phyloP scores from a whole-genome alignment of 2,113 vertebrate species.

The Rattus norvegicus region GRCr8 NC_086020.1:175010001-175010500 shows the following conservation, averaged over 20 bases:
- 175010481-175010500: too few relatives aligned
- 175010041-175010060: neutral
- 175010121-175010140: neutral
- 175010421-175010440: neutral
- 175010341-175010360: neutral
- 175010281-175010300: neutral
- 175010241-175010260: neutral
- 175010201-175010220: neutral
- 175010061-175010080: neutral
- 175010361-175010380: neutral
- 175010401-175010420: neutral
- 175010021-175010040: too few relatives aligned
- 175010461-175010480: too few relatives aligned
- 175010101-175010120: neutral
- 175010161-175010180: neutral
- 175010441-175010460: too few relatives aligned
- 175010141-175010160: neutral
- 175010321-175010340: neutral
- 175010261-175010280: neutral
- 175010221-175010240: neutral
- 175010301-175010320: neutral
- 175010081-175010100: too few relatives aligned
- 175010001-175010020: neutral
- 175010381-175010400: neutral
- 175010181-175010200: neutral